Evolutionary conservation across 2,113 vertebrate genomes (phyloP), one percentile per base, ranked within the genome.

Genomic region (Hystrix cristata): DNA sequence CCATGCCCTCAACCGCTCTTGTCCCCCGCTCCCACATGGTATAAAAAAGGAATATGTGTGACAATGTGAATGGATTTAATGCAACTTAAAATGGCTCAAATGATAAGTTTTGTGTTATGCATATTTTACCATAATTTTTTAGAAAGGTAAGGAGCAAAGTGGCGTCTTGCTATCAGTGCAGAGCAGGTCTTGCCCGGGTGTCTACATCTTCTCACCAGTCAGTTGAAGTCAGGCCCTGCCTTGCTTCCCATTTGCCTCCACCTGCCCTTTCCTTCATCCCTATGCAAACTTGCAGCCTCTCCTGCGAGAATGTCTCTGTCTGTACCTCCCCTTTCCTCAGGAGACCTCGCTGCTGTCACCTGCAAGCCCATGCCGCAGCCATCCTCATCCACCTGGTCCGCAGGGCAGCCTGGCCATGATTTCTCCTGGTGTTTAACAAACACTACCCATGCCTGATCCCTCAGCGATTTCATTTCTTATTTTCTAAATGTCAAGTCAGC

Each of bases 401-500:
- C 23, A 62, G 12, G 18, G n/a, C 21, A 59, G 65, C 53, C 48
- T 53, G 34, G 74, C 18, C 91, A 8, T 7, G 57, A 62, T 19
- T 94, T 72, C 18, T 93, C 62, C 83, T 76, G 57, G 16, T 94
- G n/a, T 55, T 91, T 82, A 93, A 11, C 27, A 87, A 91, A 64
- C 78, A 91, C 64, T 82, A 93, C 46, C 65, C 80, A 60, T 34
- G 46, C 34, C 80, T 79, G 74, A 94, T 86, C 29, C 71, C 34
- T 93, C 71, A 46, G 65, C 74, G 71, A 72, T 91, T 88, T 76
- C 78, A 78, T 82, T 67, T 71, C 64, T 83, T 71, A n/a, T 69
- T 87, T 87, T 51, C 89, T 72, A 96, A 96, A 96, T 95, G 92
- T 96, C 92, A 96, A 60, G 65, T 86, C 78, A 86, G 46, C 92